Evolutionary conservation across 2,888 invertebrate species (phyloP).

Genomic region (Uropetala carovei): DNA sequence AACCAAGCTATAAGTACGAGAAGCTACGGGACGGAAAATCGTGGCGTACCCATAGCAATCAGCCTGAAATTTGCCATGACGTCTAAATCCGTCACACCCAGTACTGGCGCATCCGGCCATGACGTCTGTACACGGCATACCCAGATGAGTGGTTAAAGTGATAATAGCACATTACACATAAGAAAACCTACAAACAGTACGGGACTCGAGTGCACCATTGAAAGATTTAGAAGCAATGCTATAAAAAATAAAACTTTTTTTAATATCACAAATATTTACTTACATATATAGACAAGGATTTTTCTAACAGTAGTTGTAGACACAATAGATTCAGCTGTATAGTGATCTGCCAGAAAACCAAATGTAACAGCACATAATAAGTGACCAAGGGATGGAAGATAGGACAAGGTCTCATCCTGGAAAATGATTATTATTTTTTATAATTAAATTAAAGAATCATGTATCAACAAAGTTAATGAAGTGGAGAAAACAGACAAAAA

Average conservation of each 20-base stretch:
- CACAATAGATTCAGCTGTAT: conserved; percentile 76
- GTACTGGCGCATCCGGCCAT: too few species aligned
- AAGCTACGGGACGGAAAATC: too few species aligned
- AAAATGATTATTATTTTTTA: conserved; percentile 26
- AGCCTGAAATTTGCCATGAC: too few species aligned
- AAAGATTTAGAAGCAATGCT: background rate
- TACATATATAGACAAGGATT: conserved; percentile 79
- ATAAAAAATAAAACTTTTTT: background rate
- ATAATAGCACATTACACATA: too few species aligned
- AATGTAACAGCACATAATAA: conserved; percentile 79
- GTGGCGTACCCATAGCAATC: too few species aligned
- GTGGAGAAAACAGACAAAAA: background rate
- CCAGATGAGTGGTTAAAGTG: too few species aligned
- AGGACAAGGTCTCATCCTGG: conserved; percentile 78
- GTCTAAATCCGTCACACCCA: too few species aligned
- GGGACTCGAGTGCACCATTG: too few species aligned
- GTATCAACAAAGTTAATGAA: conserved; percentile 17
- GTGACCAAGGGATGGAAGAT: conserved; percentile 78
- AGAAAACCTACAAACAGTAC: too few species aligned
- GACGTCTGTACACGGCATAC: too few species aligned
- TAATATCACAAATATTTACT: conserved; percentile 68
- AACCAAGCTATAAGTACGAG: too few species aligned
- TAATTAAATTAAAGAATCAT: background rate
- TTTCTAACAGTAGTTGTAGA: conserved; percentile 79
- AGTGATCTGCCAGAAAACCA: conserved; percentile 79